Percentiles rank a stretch among this genome's conserved stretches.
Conservation (phyloP, 2,888 invertebrate species). For the Oegoconia quadripuncta region DNA sequence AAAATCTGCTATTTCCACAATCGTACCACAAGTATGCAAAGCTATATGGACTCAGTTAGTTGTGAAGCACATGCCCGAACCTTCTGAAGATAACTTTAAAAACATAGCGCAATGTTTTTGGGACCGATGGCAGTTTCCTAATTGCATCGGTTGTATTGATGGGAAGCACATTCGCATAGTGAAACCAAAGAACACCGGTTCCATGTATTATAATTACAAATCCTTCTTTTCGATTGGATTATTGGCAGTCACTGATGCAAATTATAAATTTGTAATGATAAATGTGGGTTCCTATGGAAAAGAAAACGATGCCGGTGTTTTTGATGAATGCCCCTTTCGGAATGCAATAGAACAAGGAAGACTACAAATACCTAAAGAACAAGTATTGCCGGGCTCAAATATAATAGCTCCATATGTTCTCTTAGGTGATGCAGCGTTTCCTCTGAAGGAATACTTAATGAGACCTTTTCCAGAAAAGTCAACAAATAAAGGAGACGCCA, state of each 20-base stretch:
- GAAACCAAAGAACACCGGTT: constrained; percentile 19
- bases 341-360: constrained; percentile 11
- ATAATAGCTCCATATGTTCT: constrained; percentile 18
- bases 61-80: constrained; percentile 12
- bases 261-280: constrained; percentile 24
- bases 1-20: constrained; percentile 18
- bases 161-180: constrained; percentile 27
- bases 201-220: constrained; percentile 28
- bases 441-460: constrained; percentile 19
- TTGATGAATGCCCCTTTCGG: constrained; percentile 15
- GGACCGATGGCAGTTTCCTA: constrained; percentile 18
- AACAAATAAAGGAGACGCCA: constrained; percentile 14
- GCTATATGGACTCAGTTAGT: constrained; percentile 4
- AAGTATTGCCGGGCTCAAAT: constrained; percentile 15
- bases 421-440: constrained; percentile 19
- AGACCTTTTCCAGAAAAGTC: constrained; percentile 19
- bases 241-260: constrained; percentile 28
- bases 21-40: constrained; percentile 12
- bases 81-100: constrained; percentile 11
- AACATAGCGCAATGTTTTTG: constrained; percentile 12
- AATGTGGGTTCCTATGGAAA: constrained; percentile 21
- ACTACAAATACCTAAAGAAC: constrained; percentile 16
- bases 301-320: constrained; percentile 17
- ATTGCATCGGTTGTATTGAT: constrained; percentile 22
- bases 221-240: constrained; percentile 22